Evolutionary conservation across 1,140 invertebrate genomes (phyloP).

Genomic region (Stegodyphus mimosarum): DNA sequence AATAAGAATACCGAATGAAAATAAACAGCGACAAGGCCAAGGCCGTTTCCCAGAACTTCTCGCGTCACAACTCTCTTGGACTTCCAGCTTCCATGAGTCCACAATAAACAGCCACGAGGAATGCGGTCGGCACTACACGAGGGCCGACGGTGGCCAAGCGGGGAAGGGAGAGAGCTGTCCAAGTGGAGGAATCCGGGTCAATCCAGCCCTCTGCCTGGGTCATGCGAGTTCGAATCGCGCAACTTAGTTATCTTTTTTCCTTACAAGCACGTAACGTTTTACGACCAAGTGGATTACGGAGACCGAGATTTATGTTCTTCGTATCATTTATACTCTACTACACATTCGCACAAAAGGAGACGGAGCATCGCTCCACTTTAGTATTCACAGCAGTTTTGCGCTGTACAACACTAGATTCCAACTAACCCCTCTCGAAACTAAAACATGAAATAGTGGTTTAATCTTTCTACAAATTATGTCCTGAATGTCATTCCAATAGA

Average conservation of each 20-base stretch:
- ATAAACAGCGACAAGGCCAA: not conserved
- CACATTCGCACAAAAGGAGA: too few relatives aligned
- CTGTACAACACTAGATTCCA: too few relatives aligned
- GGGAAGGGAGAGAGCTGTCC: not conserved
- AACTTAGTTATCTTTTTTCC: not conserved
- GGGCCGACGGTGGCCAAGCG: not conserved
- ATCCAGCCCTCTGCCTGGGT: conserved; percentile 27
- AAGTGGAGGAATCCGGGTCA: conserved; percentile 40
- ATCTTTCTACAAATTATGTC: too few relatives aligned
- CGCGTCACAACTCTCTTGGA: not conserved
- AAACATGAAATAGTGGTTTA: too few relatives aligned
- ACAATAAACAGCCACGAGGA: not conserved
- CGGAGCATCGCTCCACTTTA: too few relatives aligned
- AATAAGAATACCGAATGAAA: not conserved
- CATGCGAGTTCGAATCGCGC: conserved; percentile 36
- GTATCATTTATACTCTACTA: too few relatives aligned
- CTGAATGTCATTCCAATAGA: too few relatives aligned
- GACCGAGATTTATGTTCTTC: too few relatives aligned
- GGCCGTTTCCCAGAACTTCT: not conserved
- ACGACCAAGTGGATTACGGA: too few relatives aligned
- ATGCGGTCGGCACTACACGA: conserved; percentile 2
- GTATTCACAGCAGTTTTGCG: too few relatives aligned
- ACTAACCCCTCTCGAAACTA: too few relatives aligned
- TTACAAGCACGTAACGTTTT: too few relatives aligned
- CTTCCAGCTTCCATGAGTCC: not conserved